Percentiles rank a stretch among this genome's conserved stretches.
Conservation (phyloP, 2,113 vertebrate species). For the Syngnathoides biaculeatus region DNA sequence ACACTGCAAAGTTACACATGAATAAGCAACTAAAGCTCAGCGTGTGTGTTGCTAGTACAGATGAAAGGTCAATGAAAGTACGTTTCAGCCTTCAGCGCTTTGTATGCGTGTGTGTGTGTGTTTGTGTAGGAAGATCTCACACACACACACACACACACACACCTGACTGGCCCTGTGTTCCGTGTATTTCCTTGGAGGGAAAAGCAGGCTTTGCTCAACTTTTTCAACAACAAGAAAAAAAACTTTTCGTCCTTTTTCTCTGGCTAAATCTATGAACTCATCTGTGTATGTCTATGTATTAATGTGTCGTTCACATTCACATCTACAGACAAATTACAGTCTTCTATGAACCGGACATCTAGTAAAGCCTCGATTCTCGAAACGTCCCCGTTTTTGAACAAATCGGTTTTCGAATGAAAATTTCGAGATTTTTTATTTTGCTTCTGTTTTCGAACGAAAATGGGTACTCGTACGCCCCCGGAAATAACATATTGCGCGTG, state of each 20-base stretch:
- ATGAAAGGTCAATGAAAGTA: constrained; percentile 4
- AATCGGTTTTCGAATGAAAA: too few species aligned
- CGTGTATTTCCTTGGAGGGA: not conserved
- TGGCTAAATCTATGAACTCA: not conserved
- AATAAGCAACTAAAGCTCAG: not conserved
- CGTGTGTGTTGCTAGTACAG: not conserved
- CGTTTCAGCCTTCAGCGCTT: not conserved
- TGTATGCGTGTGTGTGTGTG: not conserved
- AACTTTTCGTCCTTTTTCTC: not conserved
- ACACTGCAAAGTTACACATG: not conserved
- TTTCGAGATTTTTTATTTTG: too few species aligned
- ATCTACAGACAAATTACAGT: too few species aligned
- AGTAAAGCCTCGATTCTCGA: too few species aligned
- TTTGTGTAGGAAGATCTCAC: not conserved
- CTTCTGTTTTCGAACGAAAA: too few species aligned
- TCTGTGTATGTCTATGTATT: not conserved
- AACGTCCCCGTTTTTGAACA: too few species aligned
- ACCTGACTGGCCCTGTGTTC: not conserved
- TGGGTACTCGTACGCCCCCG: too few species aligned
- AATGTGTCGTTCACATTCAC: too few species aligned
- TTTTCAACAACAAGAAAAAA: not conserved
- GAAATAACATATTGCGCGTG: too few species aligned
- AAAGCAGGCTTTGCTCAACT: not conserved
- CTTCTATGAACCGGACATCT: too few species aligned
- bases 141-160: not conserved